phyloP scores from a whole-genome alignment of 2,888 invertebrate genomes.

The Amphipoea lucens region DNA sequence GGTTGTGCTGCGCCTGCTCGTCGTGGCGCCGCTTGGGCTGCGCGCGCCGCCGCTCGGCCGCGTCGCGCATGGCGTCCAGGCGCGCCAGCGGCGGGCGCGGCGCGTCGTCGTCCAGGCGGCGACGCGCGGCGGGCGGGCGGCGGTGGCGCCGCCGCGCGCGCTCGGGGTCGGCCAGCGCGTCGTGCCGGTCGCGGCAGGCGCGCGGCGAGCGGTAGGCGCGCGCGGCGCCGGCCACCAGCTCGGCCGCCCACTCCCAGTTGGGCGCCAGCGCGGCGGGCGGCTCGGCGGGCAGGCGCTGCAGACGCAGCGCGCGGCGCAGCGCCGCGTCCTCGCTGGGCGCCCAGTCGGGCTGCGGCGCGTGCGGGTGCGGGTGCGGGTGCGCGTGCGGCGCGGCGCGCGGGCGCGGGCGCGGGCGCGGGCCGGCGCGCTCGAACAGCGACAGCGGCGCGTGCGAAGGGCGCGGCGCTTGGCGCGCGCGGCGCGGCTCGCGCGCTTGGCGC shows the following conservation, averaged over 20 bases:
- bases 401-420: conserved; percentile 84
- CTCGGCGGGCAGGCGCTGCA: conserved; percentile 92
- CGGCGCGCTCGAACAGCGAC: conserved; percentile 93
- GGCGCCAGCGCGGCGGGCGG: conserved; percentile 95
- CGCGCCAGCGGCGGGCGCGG: conserved; percentile 88
- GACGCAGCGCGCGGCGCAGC: conserved; percentile 94
- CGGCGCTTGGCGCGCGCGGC: conserved; percentile 94
- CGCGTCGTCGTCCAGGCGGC: conserved; percentile 91
- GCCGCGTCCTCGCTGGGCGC: conserved; percentile 97
- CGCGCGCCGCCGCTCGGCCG: conserved; percentile 93
- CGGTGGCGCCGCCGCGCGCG: conserved; percentile 96
- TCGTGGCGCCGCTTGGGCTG: conserved; percentile 94
- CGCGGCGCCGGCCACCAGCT: conserved; percentile 96
- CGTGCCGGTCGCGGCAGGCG: conserved; percentile 97
- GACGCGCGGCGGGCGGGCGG: conserved; percentile 92
- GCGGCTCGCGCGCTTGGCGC: conserved; percentile 91
- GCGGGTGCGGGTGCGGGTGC: conserved; percentile 92
- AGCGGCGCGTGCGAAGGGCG: conserved; percentile 91
- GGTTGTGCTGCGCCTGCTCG: conserved; percentile 93
- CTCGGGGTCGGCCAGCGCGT: conserved; percentile 96
- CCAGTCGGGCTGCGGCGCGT: conserved; percentile 96
- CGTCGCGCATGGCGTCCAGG: conserved; percentile 94
- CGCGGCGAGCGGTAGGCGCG: conserved; percentile 96
- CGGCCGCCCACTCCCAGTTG: conserved; percentile 99
- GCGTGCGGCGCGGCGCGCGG: conserved; percentile 90